Evolutionary conservation across 2,888 invertebrate species (phyloP), one percentile per base, ranked within the genome.

Genomic region (Anthrax anthrax): DNA sequence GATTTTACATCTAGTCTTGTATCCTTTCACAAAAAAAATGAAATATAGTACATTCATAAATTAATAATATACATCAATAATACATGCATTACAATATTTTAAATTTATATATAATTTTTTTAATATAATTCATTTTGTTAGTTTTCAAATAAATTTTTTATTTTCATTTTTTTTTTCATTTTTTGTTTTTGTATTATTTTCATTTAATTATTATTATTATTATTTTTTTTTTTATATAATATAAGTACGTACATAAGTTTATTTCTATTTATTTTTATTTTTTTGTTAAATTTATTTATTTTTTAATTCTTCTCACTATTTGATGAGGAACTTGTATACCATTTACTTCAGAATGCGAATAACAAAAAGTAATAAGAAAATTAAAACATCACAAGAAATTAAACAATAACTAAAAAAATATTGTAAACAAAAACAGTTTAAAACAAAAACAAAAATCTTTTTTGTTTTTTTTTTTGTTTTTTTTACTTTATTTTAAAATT

Each of bases 311-410:
- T 58, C 59, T 58, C 55, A 58, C 63, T 62, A 60, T 60, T 61
- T 62, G 56, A 54, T 73, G 77, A 81, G 80, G 81, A 81, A 80
- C 81, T 80, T 80, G 78, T 80, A 81, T 81, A 81, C 80, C 80
- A 77, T 64, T 55, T 51, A 52, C 61, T 45, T 47, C 44, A 58
- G 63, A 62, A 61, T 63, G 60, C 23, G 23, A 60, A 62, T 62
- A 63, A 62, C 60, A 57, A 62, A 62, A 62, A n/a, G n/a, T 61
- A 63, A 62, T 58, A 62, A 57, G 57, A 53, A 44, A 37, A 41
- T 37, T 18, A 42, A 34, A 40, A 54, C 55, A 57, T 52, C 52
- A 58, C 60, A 57, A 57, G 52, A 57, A 52, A 43, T 51, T n/a
- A n/a, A n/a, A n/a, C n/a, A n/a, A 23, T 6, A 23, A 51, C 48